Evolutionary conservation across 2,113 vertebrate species (phyloP).

Genomic region (Serilophus lunatus): DNA sequence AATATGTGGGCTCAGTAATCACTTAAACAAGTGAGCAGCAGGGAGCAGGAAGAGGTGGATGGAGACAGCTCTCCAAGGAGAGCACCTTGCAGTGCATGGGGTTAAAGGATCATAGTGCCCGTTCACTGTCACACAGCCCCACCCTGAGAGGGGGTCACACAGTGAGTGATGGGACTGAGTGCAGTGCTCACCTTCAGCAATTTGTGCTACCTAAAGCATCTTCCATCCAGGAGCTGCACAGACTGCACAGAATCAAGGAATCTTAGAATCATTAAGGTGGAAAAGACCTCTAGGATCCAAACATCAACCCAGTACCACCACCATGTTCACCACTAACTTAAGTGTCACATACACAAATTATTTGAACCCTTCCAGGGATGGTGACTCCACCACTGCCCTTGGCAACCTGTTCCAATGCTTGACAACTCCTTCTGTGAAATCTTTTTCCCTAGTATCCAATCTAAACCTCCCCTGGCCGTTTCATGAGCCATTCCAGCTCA

Average conservation of each 20-base stretch:
- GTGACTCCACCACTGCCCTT: neutral
- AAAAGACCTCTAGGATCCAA: neutral
- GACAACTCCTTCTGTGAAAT: no score
- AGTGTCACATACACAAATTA: neutral
- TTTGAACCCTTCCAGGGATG: neutral
- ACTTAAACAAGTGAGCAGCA: neutral
- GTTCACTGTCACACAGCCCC: neutral
- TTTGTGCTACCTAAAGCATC: neutral
- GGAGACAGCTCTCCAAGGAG: neutral
- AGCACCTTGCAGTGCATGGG: neutral
- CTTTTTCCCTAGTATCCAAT: neutral
- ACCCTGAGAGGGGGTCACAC: rapidly evolving
- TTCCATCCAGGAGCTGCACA: neutral
- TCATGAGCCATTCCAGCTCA: rapidly evolving
- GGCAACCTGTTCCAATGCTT: neutral
- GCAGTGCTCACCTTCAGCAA: neutral
- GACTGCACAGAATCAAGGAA: neutral
- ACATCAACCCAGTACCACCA: neutral
- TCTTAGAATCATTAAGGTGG: neutral
- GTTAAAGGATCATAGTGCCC: neutral
- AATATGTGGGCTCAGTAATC: neutral
- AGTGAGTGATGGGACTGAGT: neutral
- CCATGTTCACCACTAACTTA: neutral
- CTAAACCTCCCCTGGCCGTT: neutral
- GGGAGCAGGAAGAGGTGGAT: neutral